Base-by-base conservation (phyloP, 2,113 vertebrate species). In the Vimba vimba region DNA sequence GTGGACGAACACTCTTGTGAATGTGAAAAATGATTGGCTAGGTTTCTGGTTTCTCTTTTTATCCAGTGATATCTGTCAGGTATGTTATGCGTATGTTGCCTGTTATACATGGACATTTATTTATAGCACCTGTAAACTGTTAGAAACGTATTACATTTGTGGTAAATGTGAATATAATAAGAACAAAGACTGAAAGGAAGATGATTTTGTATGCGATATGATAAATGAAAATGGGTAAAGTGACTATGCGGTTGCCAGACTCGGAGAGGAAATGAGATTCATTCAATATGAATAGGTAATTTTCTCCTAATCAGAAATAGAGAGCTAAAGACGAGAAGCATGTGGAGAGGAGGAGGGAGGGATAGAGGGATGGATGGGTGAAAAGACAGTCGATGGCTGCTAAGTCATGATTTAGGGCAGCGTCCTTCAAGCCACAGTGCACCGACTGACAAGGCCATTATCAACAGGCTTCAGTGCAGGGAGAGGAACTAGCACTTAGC, bases 391-490 rank as follows among this genome's bases (percentile, higher is more conserved):
- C 27, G 47, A 4, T 9, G 36, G 12, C 62, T 85, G 47, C 45
- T 64, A 7, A 82, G 19, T 12, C n/a, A 21, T 79, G 87, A 83
- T 86, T 88, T 86, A 83, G 64, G 64, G 45, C 33, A 27, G 71
- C 57, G 80, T 86, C 87, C 87, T 88, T 86, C 87, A 88, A 74
- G 80, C 52, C 15, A 62, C 84, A 83, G 64, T 83, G 80, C 45
- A 79, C 84, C 86, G 79, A 88, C 73, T 86, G 87, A 86, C 84
- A 79, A 85, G 39, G 12, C 79, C 80, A 79, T 88, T 88, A 83
- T 76, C 84, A 83, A 79, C 84, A 88, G 79, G 84, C 74, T 75
- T 36, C 33, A 23, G 62, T 43, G 52, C 25, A 30, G 21, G 68
- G 52, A 59, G 27, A 78, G 79, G n/a, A 47, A 60, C 60, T 47